These are phyloP conservation scores for Andrena hattorfiana DNA, from an alignment of 2,888 invertebrate species.

Conservation along the genomic window DNA sequence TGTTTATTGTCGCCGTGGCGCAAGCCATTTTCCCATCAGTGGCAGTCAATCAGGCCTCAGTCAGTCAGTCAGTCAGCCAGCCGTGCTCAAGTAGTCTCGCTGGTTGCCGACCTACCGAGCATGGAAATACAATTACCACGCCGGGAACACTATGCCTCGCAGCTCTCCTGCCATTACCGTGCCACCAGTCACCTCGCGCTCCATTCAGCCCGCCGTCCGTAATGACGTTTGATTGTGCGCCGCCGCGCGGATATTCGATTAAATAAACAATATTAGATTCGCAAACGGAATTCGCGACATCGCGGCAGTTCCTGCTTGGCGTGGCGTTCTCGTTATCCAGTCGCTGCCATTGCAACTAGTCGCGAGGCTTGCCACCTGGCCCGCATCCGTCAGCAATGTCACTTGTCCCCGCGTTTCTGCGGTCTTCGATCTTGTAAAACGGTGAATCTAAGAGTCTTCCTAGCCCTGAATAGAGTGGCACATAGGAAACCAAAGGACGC, in stretches of 20 bases:
- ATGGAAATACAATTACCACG: conserved; percentile 84
- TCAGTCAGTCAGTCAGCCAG: conserved; percentile 68
- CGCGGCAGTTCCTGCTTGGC: conserved; percentile 22
- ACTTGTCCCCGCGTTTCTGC: no score
- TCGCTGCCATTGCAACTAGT: no score
- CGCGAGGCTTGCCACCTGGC: no score
- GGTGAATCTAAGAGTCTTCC: no score
- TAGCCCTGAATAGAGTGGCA: no score
- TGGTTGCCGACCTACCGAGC: conserved; percentile 74
- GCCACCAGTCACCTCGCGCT: conserved; percentile 32
- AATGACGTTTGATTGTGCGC: conserved; percentile 84
- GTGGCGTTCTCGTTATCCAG: conserved; percentile 2
- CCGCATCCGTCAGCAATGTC: no score
- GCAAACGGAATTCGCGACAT: conserved; percentile 70
- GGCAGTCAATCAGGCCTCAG: conserved; percentile 69
- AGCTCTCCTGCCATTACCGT: conserved; percentile 64
- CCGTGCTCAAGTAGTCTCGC: conserved; percentile 62
- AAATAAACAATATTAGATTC: conserved; percentile 84
- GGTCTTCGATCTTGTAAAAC: no score
- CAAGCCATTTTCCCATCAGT: conserved; percentile 66
- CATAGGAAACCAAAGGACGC: no score
- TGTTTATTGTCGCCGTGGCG: conserved; percentile 64
- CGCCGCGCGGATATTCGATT: conserved; percentile 83
- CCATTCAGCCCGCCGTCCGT: conserved; percentile 67
- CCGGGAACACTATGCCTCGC: conserved; percentile 72